Conservation (phyloP, 2,113 vertebrate genomes). For the Platysternon megacephalum region DNA sequence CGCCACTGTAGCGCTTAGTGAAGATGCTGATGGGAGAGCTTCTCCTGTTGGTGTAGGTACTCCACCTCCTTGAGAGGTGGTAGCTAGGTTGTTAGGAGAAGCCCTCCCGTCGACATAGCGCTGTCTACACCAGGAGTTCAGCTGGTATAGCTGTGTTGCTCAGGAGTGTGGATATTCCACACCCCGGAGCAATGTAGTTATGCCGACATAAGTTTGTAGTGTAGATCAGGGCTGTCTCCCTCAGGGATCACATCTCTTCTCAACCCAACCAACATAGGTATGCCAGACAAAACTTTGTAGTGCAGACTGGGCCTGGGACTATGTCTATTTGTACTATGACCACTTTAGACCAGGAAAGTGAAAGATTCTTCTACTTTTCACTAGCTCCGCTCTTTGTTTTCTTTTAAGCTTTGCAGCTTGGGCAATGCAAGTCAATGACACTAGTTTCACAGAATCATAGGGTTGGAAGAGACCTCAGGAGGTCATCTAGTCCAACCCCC, state of each 20-base stretch:
- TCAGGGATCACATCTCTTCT: not conserved
- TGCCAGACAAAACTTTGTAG: not conserved
- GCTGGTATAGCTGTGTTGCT: slow-evolving; percentile 4
- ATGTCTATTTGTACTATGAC: not conserved
- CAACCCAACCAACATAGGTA: not conserved
- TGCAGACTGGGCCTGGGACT: not conserved
- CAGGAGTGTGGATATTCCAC: not conserved
- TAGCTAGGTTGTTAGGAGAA: not conserved
- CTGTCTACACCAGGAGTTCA: slow-evolving; percentile 36
- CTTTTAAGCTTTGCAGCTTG: not conserved
- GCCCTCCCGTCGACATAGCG: not conserved
- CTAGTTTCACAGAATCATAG: not conserved
- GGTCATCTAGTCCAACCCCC: no score
- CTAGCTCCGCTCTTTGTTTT: not conserved
- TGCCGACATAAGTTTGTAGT: not conserved
- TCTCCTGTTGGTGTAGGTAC: not conserved
- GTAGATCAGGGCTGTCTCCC: not conserved
- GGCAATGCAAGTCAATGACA: not conserved
- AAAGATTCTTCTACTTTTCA: not conserved
- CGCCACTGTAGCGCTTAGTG: not conserved
- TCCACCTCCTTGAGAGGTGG: not conserved
- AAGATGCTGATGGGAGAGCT: not conserved
- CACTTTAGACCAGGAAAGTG: not conserved
- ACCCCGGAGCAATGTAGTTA: slow-evolving; percentile 22
- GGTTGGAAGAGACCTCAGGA: no score